Base-by-base conservation (phyloP, 1,140 invertebrate genomes). In the Antheraea mylitta region DNA sequence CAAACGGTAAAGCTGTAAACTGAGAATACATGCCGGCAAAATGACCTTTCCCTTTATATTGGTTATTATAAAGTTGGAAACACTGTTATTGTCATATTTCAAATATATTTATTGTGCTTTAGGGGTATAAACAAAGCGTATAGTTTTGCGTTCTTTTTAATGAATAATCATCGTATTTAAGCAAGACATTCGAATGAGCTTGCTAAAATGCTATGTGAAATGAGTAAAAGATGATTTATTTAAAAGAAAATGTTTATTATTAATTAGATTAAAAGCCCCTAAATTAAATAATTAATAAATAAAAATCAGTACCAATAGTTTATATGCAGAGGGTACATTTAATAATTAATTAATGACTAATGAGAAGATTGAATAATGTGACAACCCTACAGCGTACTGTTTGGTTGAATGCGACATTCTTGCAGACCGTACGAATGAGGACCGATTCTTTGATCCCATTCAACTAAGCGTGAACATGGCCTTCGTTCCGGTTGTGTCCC, bases 1-100 rank as follows among this genome's bases (percentile, higher is more conserved):
- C 82, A 87, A 89, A 85, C 81, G 80, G 76, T 81, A 79, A 1
- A 13, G 45, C 60, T 61, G 60, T 61, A 86, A 86, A 85, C 75
- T 70, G 19, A 61, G 80, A 76, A 80, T 30, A 30, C 22, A 30
- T 30, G 22, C 72, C 76, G 80, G 71, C 77, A 70, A 81, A 81
- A 78, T 66, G 73, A 77, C 7, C 6, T 53, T 7, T 10, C 16
- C 5, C 16, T 53, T 16, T 53, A 13, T 53, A 13, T 53, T 6
- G 45, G 45, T 16, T 13, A 53, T 53, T 53, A 13, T 53, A 16
- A 7, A 53, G 13, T 16, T 1, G 16, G 9, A 42, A 42, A 3
- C 38, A 42, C 11, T 10, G 7, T 42, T 7, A 42, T 7, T 11
- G 3, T 42, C 11, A 7, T 42, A 0, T 42, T 42, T 42, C 38